These are phyloP conservation scores for Hoplodrina ambigua DNA, from an alignment of 2,888 invertebrate genomes.

Conservation along the genomic window DNA sequence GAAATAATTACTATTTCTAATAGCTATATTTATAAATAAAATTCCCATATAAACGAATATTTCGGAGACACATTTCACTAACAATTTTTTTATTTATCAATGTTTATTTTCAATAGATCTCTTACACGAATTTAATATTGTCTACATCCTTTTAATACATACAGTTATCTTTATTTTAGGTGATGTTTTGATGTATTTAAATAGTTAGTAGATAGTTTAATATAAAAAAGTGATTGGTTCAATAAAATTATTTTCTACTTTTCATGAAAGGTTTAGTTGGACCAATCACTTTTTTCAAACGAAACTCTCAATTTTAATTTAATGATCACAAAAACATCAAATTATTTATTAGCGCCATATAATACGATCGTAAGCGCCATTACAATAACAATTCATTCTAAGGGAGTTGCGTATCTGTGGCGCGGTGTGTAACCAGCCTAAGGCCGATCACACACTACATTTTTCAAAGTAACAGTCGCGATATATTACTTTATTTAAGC, in stretches of 20 bases:
- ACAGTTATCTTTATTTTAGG: slow-evolving; percentile 50
- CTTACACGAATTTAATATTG: slow-evolving; percentile 84
- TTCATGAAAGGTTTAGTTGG: background rate
- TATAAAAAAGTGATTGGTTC: slow-evolving; percentile 14
- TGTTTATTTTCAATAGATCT: slow-evolving; percentile 69
- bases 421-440: slow-evolving; percentile 39
- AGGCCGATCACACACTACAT: slow-evolving; percentile 15
- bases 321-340: slow-evolving; percentile 26
- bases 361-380: slow-evolving; percentile 19
- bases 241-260: background rate
- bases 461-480: slow-evolving; percentile 34
- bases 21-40: slow-evolving; percentile 72
- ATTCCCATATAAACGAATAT: slow-evolving; percentile 66
- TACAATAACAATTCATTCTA: slow-evolving; percentile 20
- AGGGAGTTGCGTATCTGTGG: slow-evolving; percentile 13
- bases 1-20: slow-evolving; percentile 77
- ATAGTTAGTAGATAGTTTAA: slow-evolving; percentile 13
- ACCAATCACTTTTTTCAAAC: slow-evolving; percentile 25
- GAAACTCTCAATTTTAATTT: slow-evolving; percentile 3
- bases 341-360: slow-evolving; percentile 15
- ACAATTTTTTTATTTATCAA: slow-evolving; percentile 60
- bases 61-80: slow-evolving; percentile 67
- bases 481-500: slow-evolving; percentile 43
- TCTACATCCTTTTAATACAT: slow-evolving; percentile 78
- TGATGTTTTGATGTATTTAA: slow-evolving; percentile 32